Evolutionary conservation across 2,113 vertebrate genomes (phyloP).

Genomic region (Columbina picui): DNA sequence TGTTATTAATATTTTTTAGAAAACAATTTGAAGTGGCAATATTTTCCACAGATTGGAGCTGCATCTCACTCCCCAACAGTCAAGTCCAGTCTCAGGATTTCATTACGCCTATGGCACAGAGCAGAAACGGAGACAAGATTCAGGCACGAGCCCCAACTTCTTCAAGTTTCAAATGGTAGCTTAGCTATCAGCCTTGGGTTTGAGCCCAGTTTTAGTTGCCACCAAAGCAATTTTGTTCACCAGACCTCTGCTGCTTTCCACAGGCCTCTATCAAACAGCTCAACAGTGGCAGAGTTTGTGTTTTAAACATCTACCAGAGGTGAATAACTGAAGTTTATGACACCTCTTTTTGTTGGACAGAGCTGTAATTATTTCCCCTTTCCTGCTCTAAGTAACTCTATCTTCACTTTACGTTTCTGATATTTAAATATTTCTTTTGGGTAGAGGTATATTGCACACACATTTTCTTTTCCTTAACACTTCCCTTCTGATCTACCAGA

Average conservation of each 20-base stretch:
- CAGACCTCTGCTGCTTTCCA: not conserved
- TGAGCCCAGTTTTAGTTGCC: slow-evolving; percentile 21
- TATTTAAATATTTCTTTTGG: slow-evolving; percentile 46
- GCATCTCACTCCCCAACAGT: not conserved
- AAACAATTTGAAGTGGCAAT: not conserved
- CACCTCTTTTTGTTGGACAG: slow-evolving; percentile 23
- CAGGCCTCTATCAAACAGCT: not conserved
- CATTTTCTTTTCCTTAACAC: slow-evolving; percentile 38
- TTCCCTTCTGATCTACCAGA: slow-evolving; percentile 29
- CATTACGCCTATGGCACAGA: not conserved
- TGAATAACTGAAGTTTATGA: slow-evolving; percentile 35
- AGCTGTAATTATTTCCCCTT: slow-evolving; percentile 56
- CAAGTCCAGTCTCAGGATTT: not conserved
- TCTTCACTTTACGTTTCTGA: slow-evolving; percentile 40
- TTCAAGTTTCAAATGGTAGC: not conserved
- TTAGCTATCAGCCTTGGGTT: slow-evolving; percentile 11
- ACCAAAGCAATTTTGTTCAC: not conserved
- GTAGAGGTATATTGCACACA: not conserved
- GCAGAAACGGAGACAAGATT: not conserved
- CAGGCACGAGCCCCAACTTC: not conserved
- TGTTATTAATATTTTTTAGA: not conserved
- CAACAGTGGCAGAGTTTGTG: slow-evolving; percentile 42
- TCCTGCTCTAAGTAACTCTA: slow-evolving; percentile 44
- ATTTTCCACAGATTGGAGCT: not conserved
- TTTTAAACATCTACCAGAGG: slow-evolving; percentile 12